Base-by-base conservation (phyloP, 2,113 vertebrate genomes). In the Hemichromis elongatus region DNA sequence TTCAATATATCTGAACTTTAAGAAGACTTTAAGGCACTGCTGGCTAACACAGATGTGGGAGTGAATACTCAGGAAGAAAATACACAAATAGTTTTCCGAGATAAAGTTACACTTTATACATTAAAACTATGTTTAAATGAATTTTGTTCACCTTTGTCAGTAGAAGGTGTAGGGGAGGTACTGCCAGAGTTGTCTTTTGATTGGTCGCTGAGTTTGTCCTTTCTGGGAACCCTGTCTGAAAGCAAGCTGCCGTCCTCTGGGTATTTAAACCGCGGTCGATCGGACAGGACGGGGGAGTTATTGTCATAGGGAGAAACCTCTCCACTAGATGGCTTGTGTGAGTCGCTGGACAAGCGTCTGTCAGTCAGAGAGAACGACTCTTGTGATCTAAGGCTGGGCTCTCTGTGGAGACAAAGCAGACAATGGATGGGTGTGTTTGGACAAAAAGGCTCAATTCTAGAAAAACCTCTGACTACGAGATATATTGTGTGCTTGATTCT, bases 261-360 rank as follows among this genome's bases (percentile, higher is more conserved):
- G 91, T 90, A 95, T 90, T 97, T 95, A 88, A 95, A 83, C 86
- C 94, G 89, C 2, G 95, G 96, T 59, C 95, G 96, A 63, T 97
- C 97, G 1, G 98, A 97, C 33, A 97, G 94, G 83, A 98, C 95
- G 0, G 99, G 99, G 14, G 98, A 99, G 94, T 98, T 99, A 96
- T 99, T 99, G 94, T 99, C 99, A 0, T 99, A 99, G 2, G 99
- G 99, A 82, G 99, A 99, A 59, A 99, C 96, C 81, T 99, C 99
- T 24, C 98, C 98, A 1, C 98, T 99, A 9, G 98, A 99, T 73
- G 96, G 97, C 91, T 97, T 97, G 93, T 97, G 97, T 84, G 97
- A 98, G 80, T 98, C 98, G 14, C 95, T 97, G 91, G 97, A 99
- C 19, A 96, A 97, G 88, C 97, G 95, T 78, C 97, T 96, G 87